Base-by-base conservation (phyloP, 2,113 vertebrate species). In the Nannobrachium achirus region DNA sequence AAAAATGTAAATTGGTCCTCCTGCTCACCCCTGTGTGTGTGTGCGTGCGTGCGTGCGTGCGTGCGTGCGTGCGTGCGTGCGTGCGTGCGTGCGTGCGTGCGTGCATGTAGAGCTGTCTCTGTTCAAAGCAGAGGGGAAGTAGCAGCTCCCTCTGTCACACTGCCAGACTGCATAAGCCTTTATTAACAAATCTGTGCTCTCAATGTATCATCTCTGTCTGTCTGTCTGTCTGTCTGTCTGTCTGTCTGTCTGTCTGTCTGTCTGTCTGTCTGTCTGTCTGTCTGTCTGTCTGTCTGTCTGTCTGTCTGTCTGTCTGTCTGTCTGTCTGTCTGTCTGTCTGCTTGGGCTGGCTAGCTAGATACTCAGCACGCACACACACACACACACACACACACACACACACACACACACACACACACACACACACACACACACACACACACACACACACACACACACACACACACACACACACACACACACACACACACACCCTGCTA, bases 1-100 rank as follows among this genome's bases (percentile, higher is more conserved):
- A 68, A 85, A n/a, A 84, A 91, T 89, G 78, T 80, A 89, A 91
- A 91, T 82, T 61, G 75, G 59, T 58, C 62, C 56, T 66, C 3
- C 25, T 33, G 56, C 79, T 84, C 72, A 63, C 63, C 61, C 79
- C 42, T 80, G 73, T 83, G 79, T 78, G 25, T 33, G 25, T 33
- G 6, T n/a, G n/a, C n/a, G n/a, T n/a, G n/a, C n/a, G n/a, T n/a
- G n/a, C n/a, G n/a, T n/a, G n/a, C n/a, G n/a, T n/a, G n/a, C n/a
- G n/a, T n/a, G n/a, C n/a, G n/a, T n/a, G n/a, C n/a, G n/a, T n/a
- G n/a, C n/a, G n/a, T n/a, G n/a, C n/a, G n/a, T n/a, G n/a, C n/a
- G n/a, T n/a, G n/a, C n/a, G n/a, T n/a, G n/a, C n/a, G n/a, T n/a
- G n/a, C n/a, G n/a, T n/a, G n/a, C n/a, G n/a, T n/a, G n/a, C n/a